phyloP scores from a whole-genome alignment of 53 echinoderm and acorn worm genomes.

The Apostichopus leukothele region DNA sequence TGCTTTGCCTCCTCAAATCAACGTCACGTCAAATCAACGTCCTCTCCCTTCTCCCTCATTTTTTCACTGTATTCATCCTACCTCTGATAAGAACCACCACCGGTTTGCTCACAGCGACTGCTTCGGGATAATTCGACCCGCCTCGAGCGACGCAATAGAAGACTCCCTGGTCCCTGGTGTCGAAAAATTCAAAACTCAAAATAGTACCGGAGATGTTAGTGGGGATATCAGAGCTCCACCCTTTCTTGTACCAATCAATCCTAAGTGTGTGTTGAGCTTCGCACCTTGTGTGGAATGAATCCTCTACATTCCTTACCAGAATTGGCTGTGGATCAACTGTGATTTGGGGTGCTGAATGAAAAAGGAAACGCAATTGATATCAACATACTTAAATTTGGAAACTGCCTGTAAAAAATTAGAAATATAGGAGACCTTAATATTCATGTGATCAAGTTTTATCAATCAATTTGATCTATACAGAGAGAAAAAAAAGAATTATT shows the following conservation, averaged over 20 bases:
- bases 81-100: constrained; percentile 58
- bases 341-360: background rate
- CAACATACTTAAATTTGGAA: too few species aligned
- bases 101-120: constrained; percentile 50
- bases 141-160: constrained; percentile 72
- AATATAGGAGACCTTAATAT: too few species aligned
- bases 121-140: constrained; percentile 48
- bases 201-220: background rate
- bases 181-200: constrained; percentile 27
- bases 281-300: constrained; percentile 2
- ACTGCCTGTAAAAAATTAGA: too few species aligned
- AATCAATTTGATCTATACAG: too few species aligned
- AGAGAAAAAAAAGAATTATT: too few species aligned
- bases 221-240: constrained; percentile 7
- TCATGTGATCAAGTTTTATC: too few species aligned
- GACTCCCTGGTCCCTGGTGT: constrained; percentile 55
- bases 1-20: too few species aligned
- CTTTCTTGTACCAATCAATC: constrained; percentile 32
- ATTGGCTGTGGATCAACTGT: background rate
- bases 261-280: background rate
- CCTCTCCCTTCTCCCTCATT: too few species aligned
- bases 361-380: too few species aligned
- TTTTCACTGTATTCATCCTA: constrained; percentile 1
- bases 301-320: background rate
- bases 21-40: too few species aligned